A percentile compares a stretch with the other conserved stretches of the same genome.
These are phyloP conservation scores for Sander lucioperca DNA, from an alignment of 2,113 vertebrate genomes.

Conservation along the genomic window DNA sequence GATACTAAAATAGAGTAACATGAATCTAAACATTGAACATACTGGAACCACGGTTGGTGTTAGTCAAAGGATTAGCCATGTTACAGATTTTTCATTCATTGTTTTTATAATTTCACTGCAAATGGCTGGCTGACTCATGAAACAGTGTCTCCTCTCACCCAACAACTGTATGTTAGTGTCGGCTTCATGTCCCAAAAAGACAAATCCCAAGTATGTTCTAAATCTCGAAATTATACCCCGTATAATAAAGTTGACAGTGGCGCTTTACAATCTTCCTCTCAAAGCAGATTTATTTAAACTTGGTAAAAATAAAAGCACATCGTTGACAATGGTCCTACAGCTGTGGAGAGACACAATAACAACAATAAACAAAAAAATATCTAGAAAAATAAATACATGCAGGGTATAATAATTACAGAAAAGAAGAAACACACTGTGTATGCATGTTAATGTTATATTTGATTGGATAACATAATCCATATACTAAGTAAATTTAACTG, in stretches of 20 bases:
- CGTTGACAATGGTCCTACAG: neutral
- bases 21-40: neutral
- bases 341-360: neutral
- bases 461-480: neutral
- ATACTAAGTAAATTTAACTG: neutral
- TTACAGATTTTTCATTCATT: neutral
- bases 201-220: neutral
- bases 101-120: neutral
- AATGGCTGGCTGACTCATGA: neutral
- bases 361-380: neutral
- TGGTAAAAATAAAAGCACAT: neutral
- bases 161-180: neutral
- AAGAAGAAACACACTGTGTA: neutral
- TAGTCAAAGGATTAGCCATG: neutral
- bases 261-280: neutral
- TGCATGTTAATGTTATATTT: neutral
- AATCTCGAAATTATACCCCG: neutral
- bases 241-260: neutral
- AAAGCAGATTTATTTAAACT: neutral
- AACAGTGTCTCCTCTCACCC: neutral
- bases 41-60: neutral
- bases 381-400: neutral
- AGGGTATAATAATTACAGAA: neutral
- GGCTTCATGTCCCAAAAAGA: neutral
- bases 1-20: neutral